Percentiles rank a stretch among this genome's conserved stretches.
These are phyloP conservation scores for Acrobasis suavella DNA, from an alignment of 2,888 invertebrate genomes.

Conservation along the genomic window DNA sequence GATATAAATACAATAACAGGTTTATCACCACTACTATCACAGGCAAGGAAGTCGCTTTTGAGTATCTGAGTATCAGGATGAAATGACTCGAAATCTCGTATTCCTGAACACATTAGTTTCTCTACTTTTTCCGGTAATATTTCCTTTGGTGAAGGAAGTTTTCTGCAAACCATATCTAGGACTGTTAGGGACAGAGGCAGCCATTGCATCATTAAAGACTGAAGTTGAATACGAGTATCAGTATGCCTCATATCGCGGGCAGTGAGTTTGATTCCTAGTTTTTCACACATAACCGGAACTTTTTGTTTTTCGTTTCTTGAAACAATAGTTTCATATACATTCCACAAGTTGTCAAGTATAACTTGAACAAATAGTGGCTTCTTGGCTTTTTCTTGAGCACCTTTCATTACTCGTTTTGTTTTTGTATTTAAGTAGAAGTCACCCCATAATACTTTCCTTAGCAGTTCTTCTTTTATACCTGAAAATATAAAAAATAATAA, in stretches of 20 bases:
- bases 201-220: slow-evolving; percentile 94
- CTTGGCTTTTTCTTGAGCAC: slow-evolving; percentile 95
- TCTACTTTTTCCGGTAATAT: slow-evolving; percentile 90
- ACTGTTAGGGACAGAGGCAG: slow-evolving; percentile 91
- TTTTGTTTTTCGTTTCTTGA: slow-evolving; percentile 89
- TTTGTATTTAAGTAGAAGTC: slow-evolving; percentile 95
- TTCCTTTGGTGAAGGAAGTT: slow-evolving; percentile 91
- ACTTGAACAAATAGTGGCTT: slow-evolving; percentile 96
- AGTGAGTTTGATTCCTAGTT: slow-evolving; percentile 88
- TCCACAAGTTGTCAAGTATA: slow-evolving; percentile 95
- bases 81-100: slow-evolving; percentile 85
- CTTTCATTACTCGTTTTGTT: slow-evolving; percentile 90
- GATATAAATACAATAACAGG: slow-evolving; percentile 91
- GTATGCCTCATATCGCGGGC: slow-evolving; percentile 89
- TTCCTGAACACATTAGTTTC: slow-evolving; percentile 89
- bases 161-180: slow-evolving; percentile 90
- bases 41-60: slow-evolving; percentile 86
- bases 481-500: slow-evolving; percentile 29
- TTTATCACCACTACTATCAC: slow-evolving; percentile 83
- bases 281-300: slow-evolving; percentile 86
- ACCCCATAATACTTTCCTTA: slow-evolving; percentile 95
- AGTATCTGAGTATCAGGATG: slow-evolving; percentile 87
- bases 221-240: slow-evolving; percentile 89
- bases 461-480: slow-evolving; percentile 87
- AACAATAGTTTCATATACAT: slow-evolving; percentile 92